Evolutionary conservation across 1,140 invertebrate species (phyloP).

Genomic region (Eriosoma lanigerum): DNA sequence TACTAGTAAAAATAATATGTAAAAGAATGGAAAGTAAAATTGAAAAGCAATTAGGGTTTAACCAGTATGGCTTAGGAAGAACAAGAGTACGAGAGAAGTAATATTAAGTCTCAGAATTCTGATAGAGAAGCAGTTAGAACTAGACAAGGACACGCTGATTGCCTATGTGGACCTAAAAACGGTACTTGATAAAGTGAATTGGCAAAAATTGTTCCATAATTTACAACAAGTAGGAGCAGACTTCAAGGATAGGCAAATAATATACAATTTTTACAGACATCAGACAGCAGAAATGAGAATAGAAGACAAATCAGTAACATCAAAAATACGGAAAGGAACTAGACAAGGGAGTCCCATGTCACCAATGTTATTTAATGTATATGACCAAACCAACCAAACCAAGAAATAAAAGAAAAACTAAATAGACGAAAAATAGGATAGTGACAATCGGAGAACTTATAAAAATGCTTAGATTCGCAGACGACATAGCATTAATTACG

Average conservation of each 20-base stretch:
- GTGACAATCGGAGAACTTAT: not conserved
- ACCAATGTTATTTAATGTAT: not conserved
- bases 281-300: constrained; percentile 8
- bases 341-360: not conserved
- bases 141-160: constrained; percentile 12
- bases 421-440: too few species aligned
- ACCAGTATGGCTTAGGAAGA: constrained; percentile 5
- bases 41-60: not conserved
- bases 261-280: not conserved
- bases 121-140: not conserved
- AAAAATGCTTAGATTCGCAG: not conserved
- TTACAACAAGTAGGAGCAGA: not conserved
- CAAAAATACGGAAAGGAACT: not conserved
- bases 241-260: not conserved
- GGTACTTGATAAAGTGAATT: not conserved
- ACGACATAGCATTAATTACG: not conserved
- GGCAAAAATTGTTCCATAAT: constrained; percentile 1
- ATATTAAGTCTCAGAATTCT: constrained; percentile 2
- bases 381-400: too few species aligned
- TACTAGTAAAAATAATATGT: constrained; percentile 26
- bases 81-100: not conserved
- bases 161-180: not conserved
- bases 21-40: constrained; percentile 33
- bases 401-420: too few species aligned
- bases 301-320: not conserved